These are phyloP conservation scores for Nebria salina DNA, from an alignment of 2,888 invertebrate genomes.

Conservation along the genomic window DNA sequence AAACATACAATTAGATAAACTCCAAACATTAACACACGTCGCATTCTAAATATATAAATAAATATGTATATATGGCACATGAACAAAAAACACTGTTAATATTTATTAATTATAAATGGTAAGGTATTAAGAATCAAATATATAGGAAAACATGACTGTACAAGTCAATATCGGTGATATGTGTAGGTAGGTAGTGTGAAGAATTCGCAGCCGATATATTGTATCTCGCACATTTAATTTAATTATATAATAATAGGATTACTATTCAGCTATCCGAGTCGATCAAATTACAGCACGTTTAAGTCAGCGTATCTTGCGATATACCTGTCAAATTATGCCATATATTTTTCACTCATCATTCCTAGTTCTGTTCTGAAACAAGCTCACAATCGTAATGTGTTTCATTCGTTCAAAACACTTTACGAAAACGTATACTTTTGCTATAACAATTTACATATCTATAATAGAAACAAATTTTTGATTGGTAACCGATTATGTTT, in stretches of 20 bases:
- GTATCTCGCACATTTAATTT: conserved; percentile 54
- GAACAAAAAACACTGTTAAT: not conserved
- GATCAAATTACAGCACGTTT: conserved; percentile 47
- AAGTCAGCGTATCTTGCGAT: conserved; percentile 40
- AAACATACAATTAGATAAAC: conserved; percentile 22
- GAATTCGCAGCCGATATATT: conserved; percentile 2
- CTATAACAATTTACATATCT: too few relatives aligned
- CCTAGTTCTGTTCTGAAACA: too few relatives aligned
- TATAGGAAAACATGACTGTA: not conserved
- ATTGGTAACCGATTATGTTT: too few relatives aligned
- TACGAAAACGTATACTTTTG: too few relatives aligned
- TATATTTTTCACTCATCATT: not conserved
- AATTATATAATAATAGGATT: conserved; percentile 59
- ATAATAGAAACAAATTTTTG: too few relatives aligned
- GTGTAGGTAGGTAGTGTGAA: not conserved
- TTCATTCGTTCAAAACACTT: too few relatives aligned
- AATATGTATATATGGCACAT: not conserved
- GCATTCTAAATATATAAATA: conserved; percentile 1
- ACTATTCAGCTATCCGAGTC: conserved; percentile 51
- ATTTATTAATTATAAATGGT: not conserved
- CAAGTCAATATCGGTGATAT: conserved; percentile 2
- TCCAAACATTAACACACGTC: conserved; percentile 4
- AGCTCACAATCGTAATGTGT: too few relatives aligned
- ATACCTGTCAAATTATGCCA: conserved; percentile 25
- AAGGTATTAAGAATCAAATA: not conserved